Conservation (phyloP, 2,113 vertebrate genomes). For the Cranoglanis bouderius region DNA sequence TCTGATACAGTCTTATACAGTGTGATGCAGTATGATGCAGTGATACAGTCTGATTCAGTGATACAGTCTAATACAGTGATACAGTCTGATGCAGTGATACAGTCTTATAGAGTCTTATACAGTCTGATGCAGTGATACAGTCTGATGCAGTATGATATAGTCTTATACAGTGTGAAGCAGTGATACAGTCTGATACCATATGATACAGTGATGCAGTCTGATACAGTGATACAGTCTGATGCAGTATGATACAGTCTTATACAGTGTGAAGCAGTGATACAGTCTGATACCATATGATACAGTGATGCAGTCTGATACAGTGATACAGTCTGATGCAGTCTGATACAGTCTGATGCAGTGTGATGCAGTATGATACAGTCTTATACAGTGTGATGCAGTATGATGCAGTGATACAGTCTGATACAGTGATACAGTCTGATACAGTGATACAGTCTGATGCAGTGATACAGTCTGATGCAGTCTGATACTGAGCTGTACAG, state of each 20-base stretch:
- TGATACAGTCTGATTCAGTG: not conserved
- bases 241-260: not conserved
- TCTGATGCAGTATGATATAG: not conserved
- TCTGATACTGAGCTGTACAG: not conserved
- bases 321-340: not conserved
- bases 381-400: not conserved
- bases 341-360: not conserved
- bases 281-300: not conserved
- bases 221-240: not conserved
- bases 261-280: not conserved
- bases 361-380: not conserved
- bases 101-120: not conserved
- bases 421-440: not conserved
- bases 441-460: not conserved
- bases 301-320: not conserved
- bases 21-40: no score
- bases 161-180: not conserved
- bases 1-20: no score
- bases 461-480: not conserved
- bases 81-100: not conserved
- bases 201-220: not conserved
- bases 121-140: not conserved
- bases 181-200: not conserved
- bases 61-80: not conserved
- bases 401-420: not conserved